Base-by-base conservation (phyloP, 2,113 vertebrate genomes). In the Sclerurus mexicanus region DNA sequence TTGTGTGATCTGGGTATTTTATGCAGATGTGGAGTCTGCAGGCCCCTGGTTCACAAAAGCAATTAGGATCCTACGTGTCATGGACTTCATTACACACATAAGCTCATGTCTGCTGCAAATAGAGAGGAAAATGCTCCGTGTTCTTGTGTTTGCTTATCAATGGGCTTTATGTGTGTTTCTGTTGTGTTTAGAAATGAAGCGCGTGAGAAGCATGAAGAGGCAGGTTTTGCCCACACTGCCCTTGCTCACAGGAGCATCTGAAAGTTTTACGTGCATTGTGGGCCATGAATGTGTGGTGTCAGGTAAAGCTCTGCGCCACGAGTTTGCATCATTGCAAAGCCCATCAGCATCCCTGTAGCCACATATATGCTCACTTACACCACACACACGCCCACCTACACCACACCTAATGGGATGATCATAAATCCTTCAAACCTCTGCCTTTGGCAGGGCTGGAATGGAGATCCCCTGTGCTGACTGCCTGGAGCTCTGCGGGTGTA, bases 51-150 rank as follows among this genome's bases (percentile, higher is more conserved):
- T 53, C 87, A 87, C 75, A 68, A 82, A 85, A 91, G 35, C 82
- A 92, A 83, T 92, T 90, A 94, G 75, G 85, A 83, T 60, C 39
- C 72, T 80, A 58, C 16, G 14, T 96, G 90, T 58, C 67, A 30
- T 4, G 53, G 83, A 91, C 88, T 83, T 93, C 84, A 90, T 95
- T 90, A 82, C 39, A 39, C 42, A 52, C 39, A 77, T 84, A 67
- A 77, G 47, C 59, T 80, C 22, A 33, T 59, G 68, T 21, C 76
- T 85, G 55, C 85, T 72, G 44, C 72, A 86, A 35, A 55, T 42
- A 9, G 3, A 23, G 30, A 55, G 44, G 39, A n/a, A 85, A 88
- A 42, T 23, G 13, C 37, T 69, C 35, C 16, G 2, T 35, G 22
- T 37, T 68, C 47, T 46, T 30, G 30, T 22, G 24, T 50, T 78